Evolutionary conservation across 2,888 invertebrate genomes (phyloP).

Genomic region (Lymantria dispar): DNA sequence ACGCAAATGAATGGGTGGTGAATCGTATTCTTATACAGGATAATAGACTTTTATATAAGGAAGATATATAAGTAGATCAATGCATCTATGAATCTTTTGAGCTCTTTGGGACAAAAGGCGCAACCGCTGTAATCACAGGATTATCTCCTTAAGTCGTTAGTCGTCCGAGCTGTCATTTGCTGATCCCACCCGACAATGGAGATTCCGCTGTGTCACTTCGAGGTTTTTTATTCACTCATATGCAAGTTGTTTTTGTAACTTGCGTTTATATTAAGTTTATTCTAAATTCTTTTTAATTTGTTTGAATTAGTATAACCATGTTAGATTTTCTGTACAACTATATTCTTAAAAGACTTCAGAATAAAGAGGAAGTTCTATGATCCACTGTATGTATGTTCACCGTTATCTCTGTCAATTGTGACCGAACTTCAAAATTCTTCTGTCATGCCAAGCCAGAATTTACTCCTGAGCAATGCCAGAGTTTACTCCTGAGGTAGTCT

Average conservation of each 20-base stretch:
- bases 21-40: neutral
- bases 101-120: conserved; percentile 22
- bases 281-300: too few species aligned
- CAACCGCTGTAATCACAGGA: conserved; percentile 56
- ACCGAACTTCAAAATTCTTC: too few species aligned
- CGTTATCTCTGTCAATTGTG: too few species aligned
- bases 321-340: too few species aligned
- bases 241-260: conserved; percentile 23
- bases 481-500: too few species aligned
- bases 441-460: too few species aligned
- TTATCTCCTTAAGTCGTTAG: conserved; percentile 56
- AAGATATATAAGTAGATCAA: neutral
- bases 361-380: too few species aligned
- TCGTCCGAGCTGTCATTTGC: conserved; percentile 27
- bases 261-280: conserved; percentile 7
- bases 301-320: too few species aligned
- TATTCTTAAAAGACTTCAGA: too few species aligned
- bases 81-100: neutral
- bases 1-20: too few species aligned
- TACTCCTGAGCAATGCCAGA: too few species aligned
- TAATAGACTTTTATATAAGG: conserved; percentile 7
- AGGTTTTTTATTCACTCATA: conserved; percentile 39
- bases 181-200: conserved; percentile 22
- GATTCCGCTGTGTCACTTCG: conserved; percentile 31
- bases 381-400: too few species aligned